phyloP scores from a whole-genome alignment of 1,140 invertebrate species.

The Drosophila lini region DNA sequence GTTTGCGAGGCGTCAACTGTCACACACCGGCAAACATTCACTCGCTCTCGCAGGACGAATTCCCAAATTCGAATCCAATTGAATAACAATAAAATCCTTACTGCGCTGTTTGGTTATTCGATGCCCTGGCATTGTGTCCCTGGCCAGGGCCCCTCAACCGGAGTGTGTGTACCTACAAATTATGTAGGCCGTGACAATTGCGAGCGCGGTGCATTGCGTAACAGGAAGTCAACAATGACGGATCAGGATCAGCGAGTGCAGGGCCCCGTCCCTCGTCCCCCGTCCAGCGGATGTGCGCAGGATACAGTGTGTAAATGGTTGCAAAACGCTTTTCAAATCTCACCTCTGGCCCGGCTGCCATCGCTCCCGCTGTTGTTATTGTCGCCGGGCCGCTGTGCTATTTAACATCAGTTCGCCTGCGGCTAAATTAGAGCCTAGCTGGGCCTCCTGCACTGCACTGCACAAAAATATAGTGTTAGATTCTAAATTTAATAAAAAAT shows the following conservation, averaged over 20 bases:
- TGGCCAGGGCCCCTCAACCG: conserved; percentile 3
- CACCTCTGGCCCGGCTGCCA: conserved; percentile 12
- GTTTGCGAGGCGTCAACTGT: conserved; percentile 80
- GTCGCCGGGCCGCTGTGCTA: conserved; percentile 57
- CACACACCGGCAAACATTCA: conserved; percentile 58
- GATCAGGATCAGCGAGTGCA: conserved; percentile 21
- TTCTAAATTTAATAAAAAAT: not conserved
- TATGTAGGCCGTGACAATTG: conserved; percentile 56
- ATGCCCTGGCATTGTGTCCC: conserved; percentile 66
- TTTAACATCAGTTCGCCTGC: conserved; percentile 80
- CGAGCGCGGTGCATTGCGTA: conserved; percentile 32
- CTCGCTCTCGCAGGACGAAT: conserved; percentile 10
- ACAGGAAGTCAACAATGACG: conserved; percentile 77
- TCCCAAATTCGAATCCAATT: conserved; percentile 82
- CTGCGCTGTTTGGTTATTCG: conserved; percentile 66
- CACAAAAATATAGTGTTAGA: not conserved
- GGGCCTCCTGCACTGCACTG: conserved; percentile 2
- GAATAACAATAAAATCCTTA: conserved; percentile 82
- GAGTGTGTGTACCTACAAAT: conserved; percentile 80
- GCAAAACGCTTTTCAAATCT: conserved; percentile 78
- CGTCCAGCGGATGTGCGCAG: conserved; percentile 64
- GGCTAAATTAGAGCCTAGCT: conserved; percentile 60
- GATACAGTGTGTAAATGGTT: conserved; percentile 79
- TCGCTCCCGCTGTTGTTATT: conserved; percentile 41
- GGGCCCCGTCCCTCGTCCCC: conserved; percentile 7